Evolutionary conservation across 2,888 invertebrate genomes (phyloP), one percentile per base, ranked within the genome.

Genomic region (Drosophila mettleri): DNA sequence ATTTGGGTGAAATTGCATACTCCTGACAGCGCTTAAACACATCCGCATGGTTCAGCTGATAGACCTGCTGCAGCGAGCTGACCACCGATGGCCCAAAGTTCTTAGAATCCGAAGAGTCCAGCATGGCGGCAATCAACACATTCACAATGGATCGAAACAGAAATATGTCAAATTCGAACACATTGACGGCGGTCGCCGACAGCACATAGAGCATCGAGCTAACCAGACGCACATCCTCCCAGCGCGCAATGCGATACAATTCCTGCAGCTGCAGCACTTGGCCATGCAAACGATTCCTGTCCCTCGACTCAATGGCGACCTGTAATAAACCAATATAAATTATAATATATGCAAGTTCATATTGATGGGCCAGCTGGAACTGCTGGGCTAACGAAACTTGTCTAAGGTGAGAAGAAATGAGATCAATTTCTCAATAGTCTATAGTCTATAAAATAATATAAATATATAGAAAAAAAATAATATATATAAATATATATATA

Each of bases 201-300:
- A 86, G 14, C 0, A 48, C 41, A 10, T 46, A 27, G 16, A 80
- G 2, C 24, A 60, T 46, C 8, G 22, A 9, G 1, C 20, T 12
- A 7, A 43, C 33, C 14, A 73, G 3, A 1, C 43, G 0, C 0
- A 54, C 20, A 0, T 48, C 12, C 29, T 51, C 6, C 66, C 76
- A 70, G 36, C 53, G 49, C 0, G 65, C 34, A 7, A 73, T 6
- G 2, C 60, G 41, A 6, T 70, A 63, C 0, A 82, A 45, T 2
- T 81, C 57, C 24, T 53, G 33, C 45, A 82, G 14, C 2, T 68
- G 90, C 0, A 91, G 60, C 20, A 91, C 49, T n/a, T 86, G 68
- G 0, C 91, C 91, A 58, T 92, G 91, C 8, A 89, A 7, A 4
- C 66, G 61, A 59, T 90, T 90, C 0, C 70, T 62, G 39, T 85